These are phyloP conservation scores for Drosophila meridionalis DNA, from an alignment of 2,888 invertebrate genomes.

Conservation along the genomic window DNA sequence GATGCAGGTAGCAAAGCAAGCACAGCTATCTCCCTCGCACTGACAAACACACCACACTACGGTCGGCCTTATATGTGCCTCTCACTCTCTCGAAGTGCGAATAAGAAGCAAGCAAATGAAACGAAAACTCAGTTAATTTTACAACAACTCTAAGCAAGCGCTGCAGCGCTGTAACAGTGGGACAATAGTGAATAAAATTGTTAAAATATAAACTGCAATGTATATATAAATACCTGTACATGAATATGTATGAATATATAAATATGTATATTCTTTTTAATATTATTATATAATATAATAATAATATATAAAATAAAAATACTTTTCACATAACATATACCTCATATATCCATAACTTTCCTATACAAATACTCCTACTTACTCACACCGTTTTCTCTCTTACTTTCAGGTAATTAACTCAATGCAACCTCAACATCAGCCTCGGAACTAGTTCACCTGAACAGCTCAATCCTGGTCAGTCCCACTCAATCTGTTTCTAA, in stretches of 20 bases:
- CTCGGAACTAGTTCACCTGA: neutral
- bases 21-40: neutral
- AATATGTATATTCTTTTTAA: too few species aligned
- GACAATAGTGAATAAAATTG: neutral
- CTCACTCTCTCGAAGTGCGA: neutral
- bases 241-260: too few species aligned
- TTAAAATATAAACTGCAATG: too few species aligned
- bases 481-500: neutral
- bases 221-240: too few species aligned
- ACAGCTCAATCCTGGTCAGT: neutral
- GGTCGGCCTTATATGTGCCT: neutral
- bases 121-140: too few species aligned
- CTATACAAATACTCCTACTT: neutral
- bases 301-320: neutral
- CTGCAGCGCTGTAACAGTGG: neutral
- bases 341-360: neutral
- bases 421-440: neutral
- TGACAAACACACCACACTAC: neutral
- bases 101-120: too few species aligned
- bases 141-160: too few species aligned
- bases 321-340: neutral
- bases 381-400: neutral
- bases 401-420: constrained; percentile 7
- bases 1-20: neutral
- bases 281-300: too few species aligned